Evolutionary conservation across 92 coral and sea anemone species (phyloP).

Genomic region (Epizoanthus scotinus): DNA sequence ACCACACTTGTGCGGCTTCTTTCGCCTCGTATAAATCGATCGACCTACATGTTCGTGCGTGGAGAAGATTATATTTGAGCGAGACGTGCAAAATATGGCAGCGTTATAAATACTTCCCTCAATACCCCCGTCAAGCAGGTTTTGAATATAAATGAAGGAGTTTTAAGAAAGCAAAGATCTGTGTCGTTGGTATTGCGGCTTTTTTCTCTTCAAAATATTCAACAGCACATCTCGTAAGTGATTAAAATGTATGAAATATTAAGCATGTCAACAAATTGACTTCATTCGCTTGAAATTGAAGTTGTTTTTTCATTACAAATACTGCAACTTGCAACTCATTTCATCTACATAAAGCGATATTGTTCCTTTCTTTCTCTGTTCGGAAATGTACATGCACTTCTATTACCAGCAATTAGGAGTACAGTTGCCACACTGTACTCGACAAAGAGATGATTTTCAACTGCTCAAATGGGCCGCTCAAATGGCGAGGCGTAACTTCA

Average conservation of each 20-base stretch:
- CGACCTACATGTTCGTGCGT: slow-evolving; percentile 7
- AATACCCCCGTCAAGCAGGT: background rate
- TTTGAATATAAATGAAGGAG: background rate
- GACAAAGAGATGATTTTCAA: slow-evolving; percentile 20
- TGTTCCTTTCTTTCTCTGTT: slow-evolving; percentile 1
- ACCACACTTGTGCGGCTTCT: background rate
- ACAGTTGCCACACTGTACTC: background rate
- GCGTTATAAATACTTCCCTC: slow-evolving; percentile 4
- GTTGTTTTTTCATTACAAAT: slow-evolving; percentile 20
- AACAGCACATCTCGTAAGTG: background rate
- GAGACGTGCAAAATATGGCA: background rate
- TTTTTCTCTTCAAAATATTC: slow-evolving; percentile 3
- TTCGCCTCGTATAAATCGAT: background rate
- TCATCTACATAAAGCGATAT: slow-evolving; percentile 8
- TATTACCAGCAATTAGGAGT: background rate
- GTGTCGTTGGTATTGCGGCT: background rate
- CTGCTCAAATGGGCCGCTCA: slow-evolving; percentile 9
- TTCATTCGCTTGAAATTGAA: background rate
- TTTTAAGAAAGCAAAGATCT: background rate
- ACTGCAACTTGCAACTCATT: background rate
- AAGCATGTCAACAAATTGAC: slow-evolving; percentile 5
- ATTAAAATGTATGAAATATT: background rate
- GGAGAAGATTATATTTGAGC: background rate
- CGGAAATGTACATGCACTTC: background rate
- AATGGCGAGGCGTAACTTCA: background rate